Percentiles rank a stretch among this genome's conserved stretches.
phyloP scores from a whole-genome alignment of 2,113 vertebrate species.

The Pseudopodoces humilis region DNA sequence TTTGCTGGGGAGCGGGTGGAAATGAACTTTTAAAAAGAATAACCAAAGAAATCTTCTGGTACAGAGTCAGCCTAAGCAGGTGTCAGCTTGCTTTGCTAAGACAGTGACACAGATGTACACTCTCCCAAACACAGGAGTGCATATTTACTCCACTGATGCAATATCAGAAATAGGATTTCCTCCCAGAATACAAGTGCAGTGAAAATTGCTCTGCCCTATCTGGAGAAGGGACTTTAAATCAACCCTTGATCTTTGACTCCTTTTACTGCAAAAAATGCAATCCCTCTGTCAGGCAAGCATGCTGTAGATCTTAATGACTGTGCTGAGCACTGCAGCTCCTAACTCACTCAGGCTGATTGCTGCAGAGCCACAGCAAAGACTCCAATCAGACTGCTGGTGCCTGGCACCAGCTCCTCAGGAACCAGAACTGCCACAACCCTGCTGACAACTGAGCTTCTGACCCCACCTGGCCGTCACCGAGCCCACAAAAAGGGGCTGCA shows the following conservation, averaged over 20 bases:
- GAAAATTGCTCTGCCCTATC: background rate
- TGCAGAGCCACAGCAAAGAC: background rate
- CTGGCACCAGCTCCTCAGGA: background rate
- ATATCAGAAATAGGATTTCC: background rate
- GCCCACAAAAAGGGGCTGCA: background rate
- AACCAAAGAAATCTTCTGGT: background rate
- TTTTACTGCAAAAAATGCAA: conserved; percentile 14
- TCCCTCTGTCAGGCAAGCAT: background rate
- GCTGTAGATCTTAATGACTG: background rate
- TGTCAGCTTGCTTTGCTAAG: background rate
- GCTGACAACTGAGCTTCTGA: background rate
- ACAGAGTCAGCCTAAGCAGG: background rate
- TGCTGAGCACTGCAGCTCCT: background rate
- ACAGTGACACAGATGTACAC: background rate
- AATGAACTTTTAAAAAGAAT: background rate
- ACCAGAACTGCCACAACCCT: background rate
- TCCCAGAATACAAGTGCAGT: background rate
- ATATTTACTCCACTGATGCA: background rate
- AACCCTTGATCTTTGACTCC: conserved; percentile 24
- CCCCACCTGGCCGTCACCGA: background rate
- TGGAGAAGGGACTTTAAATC: conserved; percentile 11
- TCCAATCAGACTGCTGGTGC: background rate
- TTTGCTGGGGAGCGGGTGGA: background rate
- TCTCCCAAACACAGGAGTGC: background rate
- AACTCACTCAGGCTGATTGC: background rate